These are phyloP conservation scores for Montipora capitata DNA, from an alignment of 92 coral and sea anemone genomes.

Conservation along the genomic window DNA sequence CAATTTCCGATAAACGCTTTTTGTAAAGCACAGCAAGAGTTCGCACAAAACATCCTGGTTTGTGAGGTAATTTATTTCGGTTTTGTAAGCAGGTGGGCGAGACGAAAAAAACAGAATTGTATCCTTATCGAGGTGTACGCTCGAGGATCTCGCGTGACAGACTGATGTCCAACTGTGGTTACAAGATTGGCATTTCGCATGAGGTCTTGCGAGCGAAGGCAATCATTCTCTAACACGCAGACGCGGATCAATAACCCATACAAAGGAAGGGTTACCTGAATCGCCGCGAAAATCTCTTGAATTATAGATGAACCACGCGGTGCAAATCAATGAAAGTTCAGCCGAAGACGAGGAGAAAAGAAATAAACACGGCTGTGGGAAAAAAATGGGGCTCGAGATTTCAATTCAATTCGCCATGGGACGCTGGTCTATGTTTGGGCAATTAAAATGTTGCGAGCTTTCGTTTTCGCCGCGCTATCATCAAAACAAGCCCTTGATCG, in stretches of 20 bases:
- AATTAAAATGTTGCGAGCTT: constrained; percentile 24
- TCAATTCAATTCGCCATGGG: constrained; percentile 31
- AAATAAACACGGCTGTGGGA: constrained; percentile 76
- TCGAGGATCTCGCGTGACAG: constrained; percentile 69
- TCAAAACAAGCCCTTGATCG: background rate
- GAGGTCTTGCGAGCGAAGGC: constrained; percentile 14
- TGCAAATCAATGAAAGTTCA: constrained; percentile 58
- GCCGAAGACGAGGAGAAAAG: constrained; percentile 64
- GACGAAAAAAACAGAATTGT: constrained; percentile 56
- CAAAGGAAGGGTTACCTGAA: background rate
- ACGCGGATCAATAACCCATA: constrained; percentile 6
- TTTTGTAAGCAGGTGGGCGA: constrained; percentile 60
- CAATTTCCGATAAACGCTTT: constrained; percentile 93
- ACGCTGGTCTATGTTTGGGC: constrained; percentile 25
- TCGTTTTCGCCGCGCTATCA: background rate
- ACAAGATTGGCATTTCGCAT: constrained; percentile 32
- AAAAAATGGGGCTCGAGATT: constrained; percentile 9
- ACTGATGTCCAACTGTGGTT: constrained; percentile 8
- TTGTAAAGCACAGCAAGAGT: constrained; percentile 61
- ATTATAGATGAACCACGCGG: constrained; percentile 79
- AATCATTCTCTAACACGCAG: background rate
- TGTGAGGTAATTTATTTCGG: constrained; percentile 33
- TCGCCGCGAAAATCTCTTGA: constrained; percentile 25
- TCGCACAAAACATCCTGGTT: constrained; percentile 54
- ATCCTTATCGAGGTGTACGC: constrained; percentile 39